Conservation (phyloP, 2,113 vertebrate genomes). For the Nanger granti region DNA sequence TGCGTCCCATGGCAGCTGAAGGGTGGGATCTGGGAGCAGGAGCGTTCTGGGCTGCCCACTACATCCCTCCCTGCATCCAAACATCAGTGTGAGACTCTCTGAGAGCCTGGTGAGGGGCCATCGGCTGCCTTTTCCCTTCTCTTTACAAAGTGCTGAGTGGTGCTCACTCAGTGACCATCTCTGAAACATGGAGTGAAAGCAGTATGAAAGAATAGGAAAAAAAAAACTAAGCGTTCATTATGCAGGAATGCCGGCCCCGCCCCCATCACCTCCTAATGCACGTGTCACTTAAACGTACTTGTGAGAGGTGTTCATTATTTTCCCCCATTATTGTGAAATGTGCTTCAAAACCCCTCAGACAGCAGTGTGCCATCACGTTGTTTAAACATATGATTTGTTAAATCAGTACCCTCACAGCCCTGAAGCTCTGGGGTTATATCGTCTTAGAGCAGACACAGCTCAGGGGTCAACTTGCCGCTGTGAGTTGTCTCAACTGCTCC, state of each 20-base stretch:
- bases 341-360: slow-evolving; percentile 44
- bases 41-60: not conserved
- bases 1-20: not conserved
- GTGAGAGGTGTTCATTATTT: slow-evolving; percentile 55
- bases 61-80: not conserved
- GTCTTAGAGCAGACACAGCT: not conserved
- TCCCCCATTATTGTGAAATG: slow-evolving; percentile 50
- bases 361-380: not conserved
- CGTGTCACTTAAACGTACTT: slow-evolving; percentile 60
- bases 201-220: not conserved
- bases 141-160: not conserved
- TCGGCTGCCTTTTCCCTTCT: not conserved
- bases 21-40: not conserved
- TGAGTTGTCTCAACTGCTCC: not conserved
- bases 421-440: not conserved
- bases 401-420: not conserved
- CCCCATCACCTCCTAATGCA: slow-evolving; percentile 48
- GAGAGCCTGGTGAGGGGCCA: not conserved
- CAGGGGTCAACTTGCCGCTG: not conserved
- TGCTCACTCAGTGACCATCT: not conserved
- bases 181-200: not conserved
- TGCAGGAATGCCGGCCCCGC: not conserved
- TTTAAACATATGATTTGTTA: slow-evolving; percentile 52
- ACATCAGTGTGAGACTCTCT: not conserved
- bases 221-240: not conserved